Base-by-base conservation (phyloP, 2,888 invertebrate species). In the Drosophila melanosoma region DNA sequence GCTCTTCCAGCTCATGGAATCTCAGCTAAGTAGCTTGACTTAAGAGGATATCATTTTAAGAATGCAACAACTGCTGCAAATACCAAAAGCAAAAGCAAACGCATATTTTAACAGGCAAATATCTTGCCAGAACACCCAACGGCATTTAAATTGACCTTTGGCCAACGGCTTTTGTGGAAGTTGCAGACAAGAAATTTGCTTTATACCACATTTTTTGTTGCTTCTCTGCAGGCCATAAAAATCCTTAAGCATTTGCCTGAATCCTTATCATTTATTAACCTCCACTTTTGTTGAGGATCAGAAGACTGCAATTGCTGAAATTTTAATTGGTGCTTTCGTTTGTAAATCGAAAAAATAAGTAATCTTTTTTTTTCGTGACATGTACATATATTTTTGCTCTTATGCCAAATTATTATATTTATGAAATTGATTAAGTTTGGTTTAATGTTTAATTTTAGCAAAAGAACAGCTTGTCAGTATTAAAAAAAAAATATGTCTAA, bases 11-110 rank as follows among this genome's bases (percentile, higher is more conserved):
- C n/a, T 36, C 11, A 15, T n/a, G 6, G 23, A 5, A 17, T 23
- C 15, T 15, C 23, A 26, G 54, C 7, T 38, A 56, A 38, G 26
- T n/a, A 26, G 17, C 38, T 56, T 26, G 38, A n/a, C 38, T 26
- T 54, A 26, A 26, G 12, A 53, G 36, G 36, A 17, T 54, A 26
- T 12, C 8, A 26, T 36, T 36, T 38, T n/a, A 38, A 29, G 38
- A 38, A 56, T 56, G 56, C 38, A 56, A 26, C 56, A 56, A 38
- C 4, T 54, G 36, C 12, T 26, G 54, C 12, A n/a, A 26, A 26
- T 7, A 26, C 26, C 12, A 26, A 38, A 26, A 26, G 36, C 12
- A 26, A 38, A 26, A 12, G 54, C 36, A 54, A 54, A 26, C 12
- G 6, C 23, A 38, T 26, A 11, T 15, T 38, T 17, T 0, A n/a